Evolutionary conservation across 2,888 invertebrate genomes (phyloP).

Genomic region (Drosophila anomalipes): DNA sequence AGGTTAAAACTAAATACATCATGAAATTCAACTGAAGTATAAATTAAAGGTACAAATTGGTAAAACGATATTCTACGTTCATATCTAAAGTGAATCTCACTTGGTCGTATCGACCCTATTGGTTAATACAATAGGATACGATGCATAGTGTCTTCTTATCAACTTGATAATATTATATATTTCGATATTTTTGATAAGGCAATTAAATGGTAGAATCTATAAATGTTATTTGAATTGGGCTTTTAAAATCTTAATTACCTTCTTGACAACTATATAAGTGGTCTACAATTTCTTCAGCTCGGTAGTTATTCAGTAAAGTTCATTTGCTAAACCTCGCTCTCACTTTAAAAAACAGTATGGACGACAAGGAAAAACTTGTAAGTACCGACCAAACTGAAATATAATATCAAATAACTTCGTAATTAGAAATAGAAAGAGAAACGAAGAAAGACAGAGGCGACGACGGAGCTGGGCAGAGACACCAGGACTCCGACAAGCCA

Average conservation of each 20-base stretch:
- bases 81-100: not conserved
- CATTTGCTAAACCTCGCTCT: not conserved
- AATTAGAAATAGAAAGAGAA: no score
- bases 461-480: no score
- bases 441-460: no score
- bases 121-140: not conserved
- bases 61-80: not conserved
- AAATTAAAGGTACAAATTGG: not conserved
- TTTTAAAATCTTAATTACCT: slow-evolving; percentile 1
- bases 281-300: not conserved
- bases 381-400: slow-evolving; percentile 4
- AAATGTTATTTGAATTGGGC: slow-evolving; percentile 15
- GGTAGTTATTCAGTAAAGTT: not conserved
- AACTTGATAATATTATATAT: slow-evolving; percentile 6
- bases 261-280: slow-evolving; percentile 1
- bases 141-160: not conserved
- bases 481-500: no score
- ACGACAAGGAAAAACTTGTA: slow-evolving; percentile 26
- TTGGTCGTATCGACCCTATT: not conserved
- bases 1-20: not conserved
- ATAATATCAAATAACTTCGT: not conserved
- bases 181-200: not conserved
- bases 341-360: not conserved
- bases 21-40: not conserved
- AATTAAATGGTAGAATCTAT: slow-evolving; percentile 2